phyloP scores from a whole-genome alignment of 92 coral and sea anemone species.

The Hydrozoanthus gracilis region DNA sequence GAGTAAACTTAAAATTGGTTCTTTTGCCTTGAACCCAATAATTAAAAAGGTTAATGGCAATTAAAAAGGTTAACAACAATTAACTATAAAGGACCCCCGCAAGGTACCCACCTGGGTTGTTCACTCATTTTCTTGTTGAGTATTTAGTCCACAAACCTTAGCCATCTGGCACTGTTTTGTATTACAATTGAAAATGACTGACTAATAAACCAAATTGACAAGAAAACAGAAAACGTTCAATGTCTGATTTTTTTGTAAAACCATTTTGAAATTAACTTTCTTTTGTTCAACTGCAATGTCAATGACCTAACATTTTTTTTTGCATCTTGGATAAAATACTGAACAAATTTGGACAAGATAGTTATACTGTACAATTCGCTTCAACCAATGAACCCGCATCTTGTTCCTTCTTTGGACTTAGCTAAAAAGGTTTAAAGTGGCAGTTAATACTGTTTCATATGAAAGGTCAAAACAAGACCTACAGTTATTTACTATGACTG shows the following conservation, averaged over 20 bases:
- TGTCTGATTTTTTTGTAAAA: too few relatives aligned
- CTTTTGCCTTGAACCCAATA: slow-evolving; percentile 27
- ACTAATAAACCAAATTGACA: background rate
- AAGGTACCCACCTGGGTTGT: slow-evolving; percentile 26
- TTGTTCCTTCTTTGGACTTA: too few relatives aligned
- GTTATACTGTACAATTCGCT: background rate
- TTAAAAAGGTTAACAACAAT: slow-evolving; percentile 41
- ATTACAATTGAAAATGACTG: background rate
- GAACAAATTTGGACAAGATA: background rate
- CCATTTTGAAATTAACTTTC: too few relatives aligned
- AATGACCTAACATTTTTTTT: too few relatives aligned
- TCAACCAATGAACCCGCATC: background rate
- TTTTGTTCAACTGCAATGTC: too few relatives aligned
- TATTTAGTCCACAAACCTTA: background rate
- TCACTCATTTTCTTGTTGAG: background rate
- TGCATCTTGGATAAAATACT: too few relatives aligned
- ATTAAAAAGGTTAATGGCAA: too few relatives aligned
- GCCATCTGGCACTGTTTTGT: background rate
- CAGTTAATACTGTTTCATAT: too few relatives aligned
- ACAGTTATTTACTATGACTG: too few relatives aligned
- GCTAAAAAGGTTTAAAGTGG: too few relatives aligned
- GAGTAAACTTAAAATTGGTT: background rate
- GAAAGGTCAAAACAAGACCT: too few relatives aligned
- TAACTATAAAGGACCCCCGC: slow-evolving; percentile 22
- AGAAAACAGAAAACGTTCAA: too few relatives aligned